A percentile compares a stretch with the other conserved stretches of the same genome.
These are phyloP conservation scores for Clostera curtula DNA, from an alignment of 2,888 invertebrate genomes.

Conservation along the genomic window DNA sequence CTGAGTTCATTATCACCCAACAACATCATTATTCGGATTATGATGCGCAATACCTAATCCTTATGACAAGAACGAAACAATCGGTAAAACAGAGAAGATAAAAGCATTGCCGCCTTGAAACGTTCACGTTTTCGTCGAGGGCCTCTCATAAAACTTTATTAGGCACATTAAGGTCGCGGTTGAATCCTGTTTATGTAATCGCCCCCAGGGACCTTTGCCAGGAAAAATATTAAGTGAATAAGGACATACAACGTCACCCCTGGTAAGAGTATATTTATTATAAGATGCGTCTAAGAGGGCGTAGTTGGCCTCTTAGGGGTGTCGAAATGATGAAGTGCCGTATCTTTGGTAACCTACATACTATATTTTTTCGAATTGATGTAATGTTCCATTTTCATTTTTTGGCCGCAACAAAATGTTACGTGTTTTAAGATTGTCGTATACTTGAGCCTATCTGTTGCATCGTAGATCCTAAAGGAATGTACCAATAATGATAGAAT, in stretches of 20 bases:
- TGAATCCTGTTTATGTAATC: slow-evolving; percentile 75
- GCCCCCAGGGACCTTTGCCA: slow-evolving; percentile 67
- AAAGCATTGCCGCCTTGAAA: slow-evolving; percentile 72
- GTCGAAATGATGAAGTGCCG: too few relatives aligned
- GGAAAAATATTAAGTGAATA: slow-evolving; percentile 73
- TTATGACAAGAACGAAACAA: slow-evolving; percentile 61
- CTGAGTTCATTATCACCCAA: too few relatives aligned
- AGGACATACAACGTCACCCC: slow-evolving; percentile 61
- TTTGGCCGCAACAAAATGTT: too few relatives aligned
- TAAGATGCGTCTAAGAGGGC: slow-evolving; percentile 32
- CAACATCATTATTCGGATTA: slow-evolving; percentile 13
- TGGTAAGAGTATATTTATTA: slow-evolving; percentile 58
- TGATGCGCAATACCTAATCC: slow-evolving; percentile 36
- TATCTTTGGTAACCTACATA: too few relatives aligned
- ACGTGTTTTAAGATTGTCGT: too few relatives aligned
- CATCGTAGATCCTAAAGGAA: too few relatives aligned
- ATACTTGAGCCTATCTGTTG: too few relatives aligned
- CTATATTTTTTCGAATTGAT: too few relatives aligned
- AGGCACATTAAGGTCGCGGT: slow-evolving; percentile 73
- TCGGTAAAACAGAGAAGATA: slow-evolving; percentile 71
- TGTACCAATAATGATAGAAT: too few relatives aligned
- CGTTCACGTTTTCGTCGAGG: slow-evolving; percentile 70
- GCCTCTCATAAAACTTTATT: slow-evolving; percentile 73
- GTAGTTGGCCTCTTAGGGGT: slow-evolving; percentile 33
- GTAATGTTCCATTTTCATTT: too few relatives aligned